A percentile compares a stretch with the other conserved stretches of the same genome.
Evolutionary conservation across 1,140 invertebrate genomes (phyloP).

Genomic region (Neodiprion pinetum): DNA sequence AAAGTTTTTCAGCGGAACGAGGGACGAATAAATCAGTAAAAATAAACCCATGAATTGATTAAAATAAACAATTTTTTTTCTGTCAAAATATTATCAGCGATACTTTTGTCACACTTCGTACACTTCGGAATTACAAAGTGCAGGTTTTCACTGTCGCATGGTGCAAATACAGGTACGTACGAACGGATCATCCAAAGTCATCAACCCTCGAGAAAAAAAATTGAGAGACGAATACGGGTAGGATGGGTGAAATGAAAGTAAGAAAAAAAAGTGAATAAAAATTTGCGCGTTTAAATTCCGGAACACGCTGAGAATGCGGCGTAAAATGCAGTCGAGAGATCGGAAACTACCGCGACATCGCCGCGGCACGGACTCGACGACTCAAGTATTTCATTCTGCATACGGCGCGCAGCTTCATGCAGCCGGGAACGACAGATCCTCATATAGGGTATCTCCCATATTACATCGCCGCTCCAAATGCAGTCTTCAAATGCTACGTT

Average conservation of each 20-base stretch:
- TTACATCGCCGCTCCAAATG: conserved; percentile 54
- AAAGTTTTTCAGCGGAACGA: no score
- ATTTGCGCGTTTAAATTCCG: conserved; percentile 6
- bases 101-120: no score
- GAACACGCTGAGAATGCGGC: not conserved
- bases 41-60: no score
- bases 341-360: not conserved
- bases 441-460: conserved; percentile 55
- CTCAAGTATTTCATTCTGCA: conserved; percentile 52
- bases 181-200: no score
- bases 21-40: no score
- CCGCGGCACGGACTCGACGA: not conserved
- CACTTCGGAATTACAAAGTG: no score
- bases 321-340: not conserved
- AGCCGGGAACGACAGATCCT: conserved; percentile 49
- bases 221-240: no score
- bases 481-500: conserved; percentile 50
- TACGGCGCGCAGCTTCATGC: conserved; percentile 40
- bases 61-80: no score
- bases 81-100: no score
- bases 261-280: not conserved
- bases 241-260: not conserved
- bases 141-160: no score
- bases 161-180: no score
- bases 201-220: no score